Evolutionary conservation across 1,140 invertebrate genomes (phyloP), one percentile per base, ranked within the genome.

Genomic region (Homarus americanus): DNA sequence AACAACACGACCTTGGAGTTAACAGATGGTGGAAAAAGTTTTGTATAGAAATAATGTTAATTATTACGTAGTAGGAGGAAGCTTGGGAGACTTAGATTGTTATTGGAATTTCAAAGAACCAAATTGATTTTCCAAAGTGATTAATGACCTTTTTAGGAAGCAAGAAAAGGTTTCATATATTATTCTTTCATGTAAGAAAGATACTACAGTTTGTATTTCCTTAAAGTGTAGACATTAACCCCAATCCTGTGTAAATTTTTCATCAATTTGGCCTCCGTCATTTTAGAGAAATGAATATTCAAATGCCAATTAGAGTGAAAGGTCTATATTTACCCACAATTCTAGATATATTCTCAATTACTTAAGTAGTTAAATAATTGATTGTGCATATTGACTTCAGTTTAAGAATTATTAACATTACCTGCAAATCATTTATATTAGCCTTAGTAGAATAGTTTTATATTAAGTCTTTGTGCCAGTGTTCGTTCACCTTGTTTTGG

Each of bases 291-390:
- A 69, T 88, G 76, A 88, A 73, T 89, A 82, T 89, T 89, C 79
- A 89, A 75, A 82, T 73, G 78, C 87, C 69, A 72, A 79, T 89
- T 89, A 89, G 78, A 89, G 49, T 89, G 49, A 89, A 78, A 89
- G 49, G 38, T 89, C 63, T 72, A 66, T 82, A 89, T 82, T 75
- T 89, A 89, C 36, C 79, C 79, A 88, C 72, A 89, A 49, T 79
- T 82, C n/a, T 82, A 89, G 87, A 41, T 80, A 80, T 88, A 87
- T 82, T 82, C 87, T 66, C n/a, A 82, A 32, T 82, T 82, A 49
- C 20, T 89, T 63, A 34, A 73, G 66, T 72, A 82, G 87, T 82
- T 82, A 73, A 44, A 49, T 40, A 88, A 58, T 89, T 66, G 24
- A 80, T 88, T 66, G 36, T 63, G 76, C 69, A 72, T 87, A 80